Evolutionary conservation across 2,888 invertebrate species (phyloP).

Genomic region (Dryococelus australis): DNA sequence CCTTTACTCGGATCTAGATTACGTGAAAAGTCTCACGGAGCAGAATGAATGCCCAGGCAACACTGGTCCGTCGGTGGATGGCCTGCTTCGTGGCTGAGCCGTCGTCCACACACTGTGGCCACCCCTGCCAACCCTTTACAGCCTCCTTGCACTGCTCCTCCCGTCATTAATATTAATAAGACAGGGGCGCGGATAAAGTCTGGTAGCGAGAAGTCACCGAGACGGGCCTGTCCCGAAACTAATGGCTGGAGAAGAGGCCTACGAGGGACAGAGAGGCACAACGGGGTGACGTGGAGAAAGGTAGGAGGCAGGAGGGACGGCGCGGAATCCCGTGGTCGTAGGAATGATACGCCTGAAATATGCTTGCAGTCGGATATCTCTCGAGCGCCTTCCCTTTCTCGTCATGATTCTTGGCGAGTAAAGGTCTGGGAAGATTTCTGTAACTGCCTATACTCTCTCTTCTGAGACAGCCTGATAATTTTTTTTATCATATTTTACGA

Average conservation of each 20-base stretch:
- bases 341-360: conserved; percentile 16
- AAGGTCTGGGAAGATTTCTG: no score
- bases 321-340: no score
- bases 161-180: conserved; percentile 1
- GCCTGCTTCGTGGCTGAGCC: no score
- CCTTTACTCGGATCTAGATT: no score
- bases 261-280: not conserved
- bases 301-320: not conserved
- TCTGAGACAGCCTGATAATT: no score
- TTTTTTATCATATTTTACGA: no score
- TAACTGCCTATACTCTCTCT: no score
- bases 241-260: not conserved
- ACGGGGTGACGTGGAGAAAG: not conserved
- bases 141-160: not conserved
- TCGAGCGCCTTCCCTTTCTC: not conserved
- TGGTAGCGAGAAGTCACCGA: not conserved
- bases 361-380: not conserved
- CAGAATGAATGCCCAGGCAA: no score
- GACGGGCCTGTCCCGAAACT: not conserved
- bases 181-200: not conserved
- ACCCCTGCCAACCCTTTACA: not conserved
- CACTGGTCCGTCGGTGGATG: no score
- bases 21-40: no score
- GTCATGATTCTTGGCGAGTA: not conserved
- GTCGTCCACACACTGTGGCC: not conserved